Evolutionary conservation across 2,888 invertebrate species (phyloP), one percentile per base, ranked within the genome.

Genomic region (Cataglyphis livida): DNA sequence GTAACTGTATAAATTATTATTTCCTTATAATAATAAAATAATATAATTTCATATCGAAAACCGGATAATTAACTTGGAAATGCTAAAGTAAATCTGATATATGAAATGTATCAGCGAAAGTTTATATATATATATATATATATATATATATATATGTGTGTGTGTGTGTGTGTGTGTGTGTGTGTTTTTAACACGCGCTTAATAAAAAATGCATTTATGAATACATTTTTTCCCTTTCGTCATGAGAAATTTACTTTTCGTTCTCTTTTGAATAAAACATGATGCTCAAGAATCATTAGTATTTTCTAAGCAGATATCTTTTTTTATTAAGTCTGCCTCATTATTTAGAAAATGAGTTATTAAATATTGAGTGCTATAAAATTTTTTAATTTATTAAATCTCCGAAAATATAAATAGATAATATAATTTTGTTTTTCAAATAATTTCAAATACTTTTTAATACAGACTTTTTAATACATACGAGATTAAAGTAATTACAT

Each of bases 31-130:
- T 51, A 61, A 51, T 51, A 48, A n/a, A 59, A 61, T 61, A 1
- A 12, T 41, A 65, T 1, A 2, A 44, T 41, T 25, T 10, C 1
- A 28, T 3, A 32, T 78, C 28, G 21, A 51, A 51, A 75, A 6
- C 0, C 9, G 2, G n/a, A 10, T 7, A 74, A 76, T 66, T 76
- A 76, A 65, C 25, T 51, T n/a, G 10, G 21, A 25, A 6, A 41
- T 41, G 1, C 15, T 9, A 25, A 25, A 41, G 18, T 41, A 65
- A 35, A 76, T 35, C 1, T 25, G 15, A 65, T 65, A 4, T 18
- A 41, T 21, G 41, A 65, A 41, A 64, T 64, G n/a, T 64, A 61
- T 61, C 18, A 25, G n/a, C 51, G 38, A 76, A 76, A 76, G 66
- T 75, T 25, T 62, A 28, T 35, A 35, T 51, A 9, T 51, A 5